These are phyloP conservation scores for Brachionichthys hirsutus DNA, from an alignment of 2,113 vertebrate species.

Conservation along the genomic window DNA sequence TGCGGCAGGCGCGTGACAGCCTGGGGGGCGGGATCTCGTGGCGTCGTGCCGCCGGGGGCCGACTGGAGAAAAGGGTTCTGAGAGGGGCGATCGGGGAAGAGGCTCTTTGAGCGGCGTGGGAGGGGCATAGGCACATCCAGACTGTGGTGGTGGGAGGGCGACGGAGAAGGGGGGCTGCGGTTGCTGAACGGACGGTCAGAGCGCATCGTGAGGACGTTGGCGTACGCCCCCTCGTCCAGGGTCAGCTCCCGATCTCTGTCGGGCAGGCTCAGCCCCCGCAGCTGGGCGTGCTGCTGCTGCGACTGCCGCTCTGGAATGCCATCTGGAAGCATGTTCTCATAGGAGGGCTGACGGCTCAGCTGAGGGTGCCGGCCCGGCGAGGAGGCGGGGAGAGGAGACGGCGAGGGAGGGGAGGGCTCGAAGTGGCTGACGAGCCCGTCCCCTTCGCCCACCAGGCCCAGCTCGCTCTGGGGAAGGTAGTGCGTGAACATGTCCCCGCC, in stretches of 20 bases:
- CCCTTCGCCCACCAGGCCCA: conserved; percentile 78
- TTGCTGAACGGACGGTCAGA: conserved; percentile 87
- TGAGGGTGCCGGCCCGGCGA: conserved; percentile 70
- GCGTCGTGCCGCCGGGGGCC: conserved; percentile 66
- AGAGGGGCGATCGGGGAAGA: conserved; percentile 86
- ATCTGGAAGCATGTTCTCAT: conserved; percentile 90
- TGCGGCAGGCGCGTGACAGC: conserved; percentile 86
- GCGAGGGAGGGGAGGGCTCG: conserved; percentile 74
- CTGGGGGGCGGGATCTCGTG: conserved; percentile 68
- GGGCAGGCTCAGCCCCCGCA: conserved; percentile 90
- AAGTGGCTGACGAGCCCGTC: conserved; percentile 87
- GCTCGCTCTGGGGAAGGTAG: conserved; percentile 78
- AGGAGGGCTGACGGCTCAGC: conserved; percentile 92
- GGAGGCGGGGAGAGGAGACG: conserved; percentile 54
- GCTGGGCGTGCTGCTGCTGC: conserved; percentile 67
- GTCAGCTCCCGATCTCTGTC: conserved; percentile 79
- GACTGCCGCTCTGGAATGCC: conserved; percentile 59
- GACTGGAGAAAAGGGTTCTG: conserved; percentile 93
- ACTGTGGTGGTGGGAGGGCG: conserved; percentile 83
- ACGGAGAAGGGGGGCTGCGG: conserved; percentile 74
- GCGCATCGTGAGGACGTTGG: conserved; percentile 89
- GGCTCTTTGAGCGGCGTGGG: conserved; percentile 89
- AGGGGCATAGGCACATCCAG: conserved; percentile 78
- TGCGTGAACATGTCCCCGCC: conserved; percentile 74
- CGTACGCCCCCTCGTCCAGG: conserved; percentile 88